Base-by-base conservation (phyloP, 2,113 vertebrate species). In the Chroicocephalus ridibundus region DNA sequence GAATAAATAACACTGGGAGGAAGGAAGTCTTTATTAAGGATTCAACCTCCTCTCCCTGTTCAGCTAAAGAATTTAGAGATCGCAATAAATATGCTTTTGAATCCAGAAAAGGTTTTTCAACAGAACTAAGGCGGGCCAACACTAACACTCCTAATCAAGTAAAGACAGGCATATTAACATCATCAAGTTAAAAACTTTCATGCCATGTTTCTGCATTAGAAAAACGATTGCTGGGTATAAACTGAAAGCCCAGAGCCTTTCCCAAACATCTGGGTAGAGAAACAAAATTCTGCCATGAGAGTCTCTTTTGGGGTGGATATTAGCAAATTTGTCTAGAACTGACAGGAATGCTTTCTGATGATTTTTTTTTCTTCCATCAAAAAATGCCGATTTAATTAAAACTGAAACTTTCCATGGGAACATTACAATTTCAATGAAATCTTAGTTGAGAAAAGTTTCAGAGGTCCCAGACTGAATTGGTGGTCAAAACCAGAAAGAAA, bases 11-110 rank as follows among this genome's bases (percentile, higher is more conserved):
- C 38, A 38, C 27, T 65, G 57, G 13, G 70, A 95, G 88, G 91
- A 96, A 96, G 90, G 95, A 94, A 96, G 72, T 84, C 65, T 92
- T 86, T 75, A 83, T 75, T 93, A 93, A 75, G 44, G 51, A 78
- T 87, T 88, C 61, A 91, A 42, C 34, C 88, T 93, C 40, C 55
- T 95, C 82, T 86, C 80, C 69, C 44, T 19, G 4, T 64, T 85
- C 80, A 94, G 65, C 15, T 76, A 61, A 92, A 78, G 78, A 94
- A 94, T 95, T 88, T 49, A 65, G 69, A 72, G 66, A 71, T 40
- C 55, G 65, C 57, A 91, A 55, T 84, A 94, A 95, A 91, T 90
- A 84, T 7, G 36, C 25, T 57, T 82, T 84, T 96, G 80, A 90
- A 78, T 68, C 76, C 83, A 76, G 88, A 84, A 89, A 70, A 75